Evolutionary conservation across 1,140 invertebrate genomes (phyloP).

Genomic region (Diuraphis noxia): DNA sequence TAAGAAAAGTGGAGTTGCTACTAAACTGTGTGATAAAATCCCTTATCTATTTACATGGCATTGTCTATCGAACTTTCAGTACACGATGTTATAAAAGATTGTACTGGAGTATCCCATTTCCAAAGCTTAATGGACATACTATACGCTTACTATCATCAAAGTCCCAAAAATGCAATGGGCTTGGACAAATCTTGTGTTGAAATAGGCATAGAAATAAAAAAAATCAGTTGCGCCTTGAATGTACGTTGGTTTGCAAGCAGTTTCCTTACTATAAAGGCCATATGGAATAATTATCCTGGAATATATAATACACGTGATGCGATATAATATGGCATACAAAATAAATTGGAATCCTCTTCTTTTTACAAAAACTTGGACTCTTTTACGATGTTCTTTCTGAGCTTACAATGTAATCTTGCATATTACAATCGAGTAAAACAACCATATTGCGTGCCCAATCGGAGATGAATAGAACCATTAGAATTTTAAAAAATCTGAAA

Average conservation of each 20-base stretch:
- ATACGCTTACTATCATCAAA: not conserved
- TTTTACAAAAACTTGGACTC: not conserved
- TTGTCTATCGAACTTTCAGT: not conserved
- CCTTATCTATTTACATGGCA: not conserved
- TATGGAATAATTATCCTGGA: not conserved
- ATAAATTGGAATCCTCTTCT: not conserved
- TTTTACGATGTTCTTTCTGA: not conserved
- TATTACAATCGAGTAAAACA: not conserved
- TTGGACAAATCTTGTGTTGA: no score
- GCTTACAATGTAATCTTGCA: not conserved
- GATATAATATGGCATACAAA: not conserved
- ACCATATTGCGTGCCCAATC: not conserved
- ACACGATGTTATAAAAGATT: not conserved
- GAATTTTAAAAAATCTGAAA: not conserved
- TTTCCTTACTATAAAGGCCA: not conserved
- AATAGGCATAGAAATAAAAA: not conserved
- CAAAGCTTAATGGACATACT: not conserved
- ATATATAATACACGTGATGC: not conserved
- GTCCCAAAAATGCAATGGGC: no score
- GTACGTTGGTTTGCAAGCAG: not conserved
- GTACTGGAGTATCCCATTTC: not conserved
- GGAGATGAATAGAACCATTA: not conserved
- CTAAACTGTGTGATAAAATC: no score
- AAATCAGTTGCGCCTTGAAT: not conserved
- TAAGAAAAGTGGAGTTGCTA: no score